A percentile compares a stretch with the other conserved stretches of the same genome.
Conservation (phyloP, 2,113 vertebrate species). For the Sclerurus mexicanus region DNA sequence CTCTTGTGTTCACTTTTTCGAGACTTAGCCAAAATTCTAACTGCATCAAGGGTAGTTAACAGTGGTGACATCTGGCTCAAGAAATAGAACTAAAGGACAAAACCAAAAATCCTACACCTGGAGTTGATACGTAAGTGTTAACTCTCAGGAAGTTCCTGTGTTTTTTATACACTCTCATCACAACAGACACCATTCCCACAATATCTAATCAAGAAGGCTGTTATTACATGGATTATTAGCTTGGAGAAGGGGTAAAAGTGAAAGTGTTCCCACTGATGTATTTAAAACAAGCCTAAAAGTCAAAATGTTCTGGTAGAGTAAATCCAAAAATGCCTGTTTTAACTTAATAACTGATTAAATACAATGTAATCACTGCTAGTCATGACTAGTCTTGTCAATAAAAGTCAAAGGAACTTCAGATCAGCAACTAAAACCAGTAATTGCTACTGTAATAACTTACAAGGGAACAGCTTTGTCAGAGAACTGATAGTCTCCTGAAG, state of each 20-base stretch:
- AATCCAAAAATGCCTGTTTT: background rate
- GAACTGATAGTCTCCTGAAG: background rate
- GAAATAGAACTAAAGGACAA: background rate
- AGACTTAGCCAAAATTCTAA: background rate
- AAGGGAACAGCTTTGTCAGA: background rate
- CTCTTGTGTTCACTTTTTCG: background rate
- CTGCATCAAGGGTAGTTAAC: background rate
- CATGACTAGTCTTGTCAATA: background rate
- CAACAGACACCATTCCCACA: background rate
- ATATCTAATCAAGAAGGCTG: background rate
- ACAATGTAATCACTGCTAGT: background rate
- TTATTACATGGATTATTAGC: background rate
- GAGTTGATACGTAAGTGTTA: rapidly evolving
- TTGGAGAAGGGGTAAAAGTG: background rate
- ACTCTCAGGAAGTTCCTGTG: background rate
- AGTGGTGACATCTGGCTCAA: background rate
- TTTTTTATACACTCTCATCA: background rate
- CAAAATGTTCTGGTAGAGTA: background rate
- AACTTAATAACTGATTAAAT: background rate
- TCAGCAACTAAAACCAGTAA: background rate
- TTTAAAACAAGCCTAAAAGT: background rate
- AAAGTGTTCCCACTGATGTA: background rate
- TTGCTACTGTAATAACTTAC: background rate
- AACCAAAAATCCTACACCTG: background rate
- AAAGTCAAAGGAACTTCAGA: background rate